A percentile compares a stretch with the other conserved stretches of the same genome.
phyloP scores from a whole-genome alignment of 2,888 invertebrate genomes.

The Hesperia comma region DNA sequence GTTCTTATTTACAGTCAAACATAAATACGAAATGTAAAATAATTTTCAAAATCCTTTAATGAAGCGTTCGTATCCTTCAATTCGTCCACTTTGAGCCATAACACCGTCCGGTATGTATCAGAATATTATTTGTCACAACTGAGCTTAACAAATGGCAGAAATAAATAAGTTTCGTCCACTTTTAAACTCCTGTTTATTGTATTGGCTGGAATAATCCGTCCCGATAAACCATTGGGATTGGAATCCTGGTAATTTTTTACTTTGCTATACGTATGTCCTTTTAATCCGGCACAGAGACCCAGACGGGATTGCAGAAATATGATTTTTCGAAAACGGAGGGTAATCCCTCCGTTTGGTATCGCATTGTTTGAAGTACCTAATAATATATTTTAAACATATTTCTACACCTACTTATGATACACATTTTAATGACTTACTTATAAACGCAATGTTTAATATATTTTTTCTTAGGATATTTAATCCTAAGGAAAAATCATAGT shows the following conservation, averaged over 20 bases:
- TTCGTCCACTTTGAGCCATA: constrained; percentile 22
- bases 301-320: neutral
- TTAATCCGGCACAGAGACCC: constrained; percentile 1
- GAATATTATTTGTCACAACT: constrained; percentile 22
- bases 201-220: constrained; percentile 1
- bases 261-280: constrained; percentile 6
- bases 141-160: constrained; percentile 22
- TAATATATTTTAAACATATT: too few relatives aligned
- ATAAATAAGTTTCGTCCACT: constrained; percentile 24
- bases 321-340: neutral
- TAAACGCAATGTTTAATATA: too few relatives aligned
- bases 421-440: too few relatives aligned
- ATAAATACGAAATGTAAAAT: neutral
- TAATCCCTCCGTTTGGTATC: neutral
- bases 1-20: too few relatives aligned
- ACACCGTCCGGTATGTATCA: constrained; percentile 11
- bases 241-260: constrained; percentile 7
- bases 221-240: constrained; percentile 17
- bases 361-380: too few relatives aligned
- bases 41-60: neutral
- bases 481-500: too few relatives aligned
- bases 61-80: neutral
- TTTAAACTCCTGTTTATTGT: constrained; percentile 15
- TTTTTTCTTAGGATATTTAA: too few relatives aligned
- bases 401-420: too few relatives aligned